phyloP scores from a whole-genome alignment of 2,888 invertebrate genomes.

The Trichopria drosophilae region DNA sequence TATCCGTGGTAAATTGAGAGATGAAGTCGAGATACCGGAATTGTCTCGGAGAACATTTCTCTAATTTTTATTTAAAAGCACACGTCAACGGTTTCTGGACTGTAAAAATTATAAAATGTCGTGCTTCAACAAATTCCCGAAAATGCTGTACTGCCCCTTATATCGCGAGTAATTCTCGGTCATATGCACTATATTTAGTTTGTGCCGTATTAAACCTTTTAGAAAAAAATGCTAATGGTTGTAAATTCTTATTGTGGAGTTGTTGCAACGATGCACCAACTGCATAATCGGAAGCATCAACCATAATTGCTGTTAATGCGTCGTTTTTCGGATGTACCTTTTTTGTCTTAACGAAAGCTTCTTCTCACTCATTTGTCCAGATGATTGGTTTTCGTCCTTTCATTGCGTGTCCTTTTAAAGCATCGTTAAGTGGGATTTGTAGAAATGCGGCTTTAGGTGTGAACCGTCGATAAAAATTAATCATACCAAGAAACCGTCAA shows the following conservation, averaged over 20 bases:
- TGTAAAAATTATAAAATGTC: slow-evolving; percentile 25
- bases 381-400: slow-evolving; percentile 11
- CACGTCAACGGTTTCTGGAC: slow-evolving; percentile 31
- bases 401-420: slow-evolving; percentile 1
- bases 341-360: slow-evolving; percentile 26
- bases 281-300: slow-evolving; percentile 35
- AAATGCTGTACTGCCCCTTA: slow-evolving; percentile 36
- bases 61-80: slow-evolving; percentile 12
- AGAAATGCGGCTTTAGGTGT: slow-evolving; percentile 46
- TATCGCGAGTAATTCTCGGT: slow-evolving; percentile 40
- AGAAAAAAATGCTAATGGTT: slow-evolving; percentile 41
- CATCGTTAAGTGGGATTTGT: slow-evolving; percentile 48
- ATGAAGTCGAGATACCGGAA: slow-evolving; percentile 28
- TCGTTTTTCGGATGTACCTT: slow-evolving; percentile 22
- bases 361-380: too few species aligned
- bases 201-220: slow-evolving; percentile 38
- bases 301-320: slow-evolving; percentile 24
- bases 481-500: slow-evolving; percentile 48
- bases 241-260: slow-evolving; percentile 24
- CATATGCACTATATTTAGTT: slow-evolving; percentile 39
- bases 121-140: slow-evolving; percentile 33
- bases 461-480: slow-evolving; percentile 52
- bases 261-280: slow-evolving; percentile 41
- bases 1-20: slow-evolving; percentile 23
- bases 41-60: slow-evolving; percentile 28